Percentiles rank a stretch among this genome's conserved stretches.
Evolutionary conservation across 2,797 vertebrate species (phyloP).

Genomic region (Pempheris klunzingeri): DNA sequence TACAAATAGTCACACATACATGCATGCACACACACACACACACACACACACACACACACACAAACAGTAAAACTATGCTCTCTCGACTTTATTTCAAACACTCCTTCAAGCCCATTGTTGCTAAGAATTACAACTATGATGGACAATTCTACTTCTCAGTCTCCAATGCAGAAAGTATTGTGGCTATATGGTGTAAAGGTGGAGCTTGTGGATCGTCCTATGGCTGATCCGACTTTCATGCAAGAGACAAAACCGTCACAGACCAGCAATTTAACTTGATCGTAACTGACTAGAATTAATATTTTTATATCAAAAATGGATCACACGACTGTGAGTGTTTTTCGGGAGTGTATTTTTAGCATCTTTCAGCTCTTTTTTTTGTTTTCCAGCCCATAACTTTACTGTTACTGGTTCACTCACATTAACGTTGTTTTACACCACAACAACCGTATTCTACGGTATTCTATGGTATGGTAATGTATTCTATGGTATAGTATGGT

Average conservation of each 20-base stretch:
- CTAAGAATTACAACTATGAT: not conserved
- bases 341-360: not conserved
- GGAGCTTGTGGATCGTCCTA: not conserved
- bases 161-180: not conserved
- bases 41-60: not conserved
- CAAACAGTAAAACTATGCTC: slow-evolving; percentile 2
- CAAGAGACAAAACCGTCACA: not conserved
- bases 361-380: not conserved
- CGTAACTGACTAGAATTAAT: not conserved
- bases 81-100: slow-evolving; percentile 14
- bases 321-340: not conserved
- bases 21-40: not conserved
- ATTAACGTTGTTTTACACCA: not conserved
- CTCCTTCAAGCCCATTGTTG: not conserved
- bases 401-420: not conserved
- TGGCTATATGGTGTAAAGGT: not conserved
- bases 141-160: not conserved
- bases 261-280: not conserved
- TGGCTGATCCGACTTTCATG: not conserved
- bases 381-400: not conserved
- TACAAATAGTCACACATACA: slow-evolving; percentile 41
- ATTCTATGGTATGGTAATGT: no score
- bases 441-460: no score
- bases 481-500: no score
- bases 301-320: not conserved